Evolutionary conservation across 1,140 invertebrate genomes (phyloP), one percentile per base, ranked within the genome.

Genomic region (Popillia japonica): DNA sequence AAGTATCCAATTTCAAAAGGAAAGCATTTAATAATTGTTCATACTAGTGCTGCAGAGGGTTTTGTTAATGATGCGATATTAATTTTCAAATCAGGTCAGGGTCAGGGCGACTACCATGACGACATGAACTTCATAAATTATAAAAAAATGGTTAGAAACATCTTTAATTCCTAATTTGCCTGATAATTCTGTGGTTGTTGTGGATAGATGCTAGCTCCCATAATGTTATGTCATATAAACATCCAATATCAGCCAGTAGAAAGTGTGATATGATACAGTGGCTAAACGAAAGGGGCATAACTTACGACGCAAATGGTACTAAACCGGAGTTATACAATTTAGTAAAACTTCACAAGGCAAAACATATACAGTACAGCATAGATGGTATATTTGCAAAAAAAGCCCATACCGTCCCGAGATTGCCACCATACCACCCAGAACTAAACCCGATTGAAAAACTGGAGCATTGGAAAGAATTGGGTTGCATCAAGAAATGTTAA

Each of bases 1-100:
- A 68, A 68, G 22, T 23, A 2, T 68, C 64, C 64, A 11, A 68
- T 68, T 14, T n/a, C 64, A 22, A 68, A 68, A 68, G 64, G 64
- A 10, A 68, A 68, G 10, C 64, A n/a, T 11, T 20, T 68, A 14
- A 3, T 68, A 22, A 68, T 68, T 68, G 64, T 68, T 34, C 27
- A 34, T 34, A 4, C 27, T 34, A 4, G 27, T 34, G 4, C 27
- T 34, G 27, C 27, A 34, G 27, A 34, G 27, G 27, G 27, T 34
- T 34, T 4, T 34, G 27, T 34, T 34, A n/a, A n/a, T n/a, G n/a
- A n/a, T n/a, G n/a, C n/a, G n/a, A n/a, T n/a, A 34, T 4, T 34
- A 34, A 34, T 34, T 34, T 34, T 34, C 27, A 34, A 34, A 34
- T 34, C 27, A 34, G 27, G 27, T 34, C 27, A 34, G 4, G 4